A percentile compares a stretch with the other conserved stretches of the same genome.
phyloP scores from a whole-genome alignment of 2,888 invertebrate species.

The Eupithecia abbreviata region DNA sequence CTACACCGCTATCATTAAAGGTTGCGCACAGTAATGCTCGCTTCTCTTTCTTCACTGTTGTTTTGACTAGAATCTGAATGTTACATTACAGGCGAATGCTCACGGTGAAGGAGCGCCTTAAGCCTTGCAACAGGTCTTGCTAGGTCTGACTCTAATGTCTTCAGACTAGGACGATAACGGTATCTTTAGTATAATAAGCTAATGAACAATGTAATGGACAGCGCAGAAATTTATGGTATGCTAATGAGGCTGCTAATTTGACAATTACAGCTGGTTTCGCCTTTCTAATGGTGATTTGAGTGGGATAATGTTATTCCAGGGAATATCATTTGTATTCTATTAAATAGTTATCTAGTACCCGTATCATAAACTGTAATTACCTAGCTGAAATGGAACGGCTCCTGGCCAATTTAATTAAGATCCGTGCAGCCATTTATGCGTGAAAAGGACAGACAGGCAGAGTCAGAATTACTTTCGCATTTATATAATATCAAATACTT shows the following conservation, averaged over 20 bases:
- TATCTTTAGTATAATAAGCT: constrained; percentile 40
- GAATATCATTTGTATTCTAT: background rate
- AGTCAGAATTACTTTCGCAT: too few relatives aligned
- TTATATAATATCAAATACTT: too few relatives aligned
- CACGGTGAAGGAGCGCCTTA: background rate
- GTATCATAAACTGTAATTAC: background rate
- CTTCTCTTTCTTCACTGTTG: background rate
- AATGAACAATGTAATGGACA: constrained; percentile 29
- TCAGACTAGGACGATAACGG: constrained; percentile 38
- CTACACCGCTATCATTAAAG: too few relatives aligned
- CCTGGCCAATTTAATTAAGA: too few relatives aligned
- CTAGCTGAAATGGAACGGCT: background rate
- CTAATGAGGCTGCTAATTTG: constrained; percentile 9
- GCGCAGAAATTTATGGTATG: constrained; percentile 14
- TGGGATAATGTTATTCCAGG: background rate
- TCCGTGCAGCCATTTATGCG: too few relatives aligned
- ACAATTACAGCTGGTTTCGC: constrained; percentile 3
- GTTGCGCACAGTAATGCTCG: too few relatives aligned
- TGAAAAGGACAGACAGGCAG: too few relatives aligned
- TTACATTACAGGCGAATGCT: background rate
- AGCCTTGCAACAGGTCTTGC: background rate
- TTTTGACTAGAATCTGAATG: background rate
- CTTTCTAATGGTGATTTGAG: constrained; percentile 11
- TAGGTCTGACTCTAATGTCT: background rate
- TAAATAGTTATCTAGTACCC: background rate